Conservation (phyloP, 2,888 invertebrate genomes). For the Xestia rhomboidea region DNA sequence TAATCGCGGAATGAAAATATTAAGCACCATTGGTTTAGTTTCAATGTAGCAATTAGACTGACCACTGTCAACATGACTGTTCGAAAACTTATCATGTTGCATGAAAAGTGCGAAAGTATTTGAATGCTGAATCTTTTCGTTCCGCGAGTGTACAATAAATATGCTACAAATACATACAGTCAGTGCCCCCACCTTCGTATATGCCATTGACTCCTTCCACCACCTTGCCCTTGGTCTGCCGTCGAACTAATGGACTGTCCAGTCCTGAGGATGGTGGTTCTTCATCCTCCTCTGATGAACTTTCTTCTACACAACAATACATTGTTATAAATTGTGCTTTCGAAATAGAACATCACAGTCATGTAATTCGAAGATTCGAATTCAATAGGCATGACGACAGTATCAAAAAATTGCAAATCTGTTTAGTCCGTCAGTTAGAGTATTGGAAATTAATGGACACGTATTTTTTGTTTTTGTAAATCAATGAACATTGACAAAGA, state of each 20-base stretch:
- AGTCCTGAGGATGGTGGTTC: slow-evolving; percentile 74
- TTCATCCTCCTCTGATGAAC: slow-evolving; percentile 85
- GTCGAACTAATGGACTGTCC: slow-evolving; percentile 81
- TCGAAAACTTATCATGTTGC: background rate
- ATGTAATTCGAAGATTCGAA: background rate
- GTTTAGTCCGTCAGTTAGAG: too few species aligned
- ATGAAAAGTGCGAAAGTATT: background rate
- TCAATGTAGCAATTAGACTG: background rate
- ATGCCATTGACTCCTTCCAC: slow-evolving; percentile 89
- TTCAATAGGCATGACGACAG: too few species aligned
- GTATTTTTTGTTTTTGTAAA: too few species aligned
- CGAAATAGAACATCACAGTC: background rate
- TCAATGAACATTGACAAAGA: too few species aligned
- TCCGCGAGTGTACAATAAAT: background rate
- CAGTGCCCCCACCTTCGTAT: slow-evolving; percentile 83
- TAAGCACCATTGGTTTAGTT: background rate
- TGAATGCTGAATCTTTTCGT: slow-evolving; percentile 1
- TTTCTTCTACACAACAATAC: slow-evolving; percentile 74
- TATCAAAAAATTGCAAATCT: too few species aligned
- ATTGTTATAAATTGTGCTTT: background rate
- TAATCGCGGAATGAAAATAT: slow-evolving; percentile 10
- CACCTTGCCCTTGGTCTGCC: slow-evolving; percentile 81
- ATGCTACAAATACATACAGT: slow-evolving; percentile 53
- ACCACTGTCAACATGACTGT: background rate
- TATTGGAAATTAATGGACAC: too few species aligned